Percentiles rank a stretch among this genome's conserved stretches.
phyloP scores from a whole-genome alignment of 2,113 vertebrate species.

The Excalfactoria chinensis region DNA sequence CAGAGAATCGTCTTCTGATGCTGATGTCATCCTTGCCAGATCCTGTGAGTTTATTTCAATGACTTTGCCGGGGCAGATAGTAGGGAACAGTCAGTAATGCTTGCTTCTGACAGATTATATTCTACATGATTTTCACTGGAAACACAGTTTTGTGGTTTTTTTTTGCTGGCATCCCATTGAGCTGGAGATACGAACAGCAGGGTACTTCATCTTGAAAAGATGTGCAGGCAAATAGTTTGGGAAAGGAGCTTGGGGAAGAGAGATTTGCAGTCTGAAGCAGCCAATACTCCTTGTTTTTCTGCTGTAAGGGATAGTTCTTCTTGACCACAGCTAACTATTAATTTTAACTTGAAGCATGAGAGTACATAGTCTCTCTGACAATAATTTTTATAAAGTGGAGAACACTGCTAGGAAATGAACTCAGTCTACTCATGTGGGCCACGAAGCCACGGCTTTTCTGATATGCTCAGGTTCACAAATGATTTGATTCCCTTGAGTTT shows the following conservation, averaged over 20 bases:
- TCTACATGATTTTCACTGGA: slow-evolving; percentile 9
- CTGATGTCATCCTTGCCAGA: slow-evolving; percentile 39
- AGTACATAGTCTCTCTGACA: neutral
- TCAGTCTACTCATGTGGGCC: neutral
- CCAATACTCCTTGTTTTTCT: neutral
- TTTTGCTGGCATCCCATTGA: slow-evolving; percentile 12
- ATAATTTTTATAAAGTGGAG: neutral
- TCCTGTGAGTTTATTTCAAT: slow-evolving; percentile 24
- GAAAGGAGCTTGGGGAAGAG: neutral
- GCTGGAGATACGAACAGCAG: neutral
- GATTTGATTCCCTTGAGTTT: slow-evolving; percentile 57
- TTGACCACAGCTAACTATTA: neutral
- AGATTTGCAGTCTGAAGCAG: neutral
- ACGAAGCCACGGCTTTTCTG: slow-evolving; percentile 34
- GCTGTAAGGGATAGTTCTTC: neutral
- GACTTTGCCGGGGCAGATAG: slow-evolving; percentile 9
- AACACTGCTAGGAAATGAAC: neutral
- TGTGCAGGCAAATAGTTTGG: neutral
- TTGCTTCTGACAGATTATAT: neutral
- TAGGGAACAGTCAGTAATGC: neutral
- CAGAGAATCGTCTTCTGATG: slow-evolving; percentile 45
- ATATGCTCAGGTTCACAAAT: slow-evolving; percentile 66
- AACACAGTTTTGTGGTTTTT: neutral
- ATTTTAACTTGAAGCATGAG: neutral
- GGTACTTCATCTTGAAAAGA: neutral